A percentile compares a stretch with the other conserved stretches of the same genome.
phyloP scores from a whole-genome alignment of 2,113 vertebrate species.

The Tauraco erythrolophus region DNA sequence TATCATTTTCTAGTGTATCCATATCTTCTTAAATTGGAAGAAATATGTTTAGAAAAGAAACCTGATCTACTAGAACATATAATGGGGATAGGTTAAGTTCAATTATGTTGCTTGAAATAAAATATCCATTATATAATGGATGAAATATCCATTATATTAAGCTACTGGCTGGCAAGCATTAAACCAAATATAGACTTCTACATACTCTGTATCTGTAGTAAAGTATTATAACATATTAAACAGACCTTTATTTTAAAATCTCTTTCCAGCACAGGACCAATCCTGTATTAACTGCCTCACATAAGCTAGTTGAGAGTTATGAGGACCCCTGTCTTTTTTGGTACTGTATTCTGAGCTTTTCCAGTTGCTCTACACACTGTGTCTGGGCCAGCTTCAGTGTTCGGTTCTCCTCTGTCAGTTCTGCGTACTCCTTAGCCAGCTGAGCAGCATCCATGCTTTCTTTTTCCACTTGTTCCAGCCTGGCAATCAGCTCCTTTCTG shows the following conservation, averaged over 20 bases:
- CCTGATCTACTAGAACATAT: conserved; percentile 59
- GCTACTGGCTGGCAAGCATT: conserved; percentile 61
- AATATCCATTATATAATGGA: conserved; percentile 71
- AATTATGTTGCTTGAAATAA: conserved; percentile 72
- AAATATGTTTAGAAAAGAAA: conserved; percentile 73
- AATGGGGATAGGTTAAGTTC: conserved; percentile 63
- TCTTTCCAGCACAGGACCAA: conserved; percentile 31
- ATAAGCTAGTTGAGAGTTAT: conserved; percentile 74
- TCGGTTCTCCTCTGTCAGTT: conserved; percentile 91
- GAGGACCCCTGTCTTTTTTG: conserved; percentile 90
- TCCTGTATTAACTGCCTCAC: background rate
- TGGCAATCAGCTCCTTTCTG: conserved; percentile 91
- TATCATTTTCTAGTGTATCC: conserved; percentile 55
- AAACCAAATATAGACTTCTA: conserved; percentile 66
- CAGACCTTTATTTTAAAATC: conserved; percentile 53
- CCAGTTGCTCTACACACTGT: conserved; percentile 89
- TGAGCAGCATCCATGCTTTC: conserved; percentile 87
- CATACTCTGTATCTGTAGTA: conserved; percentile 57
- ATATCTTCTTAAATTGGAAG: conserved; percentile 66
- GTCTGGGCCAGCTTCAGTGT: conserved; percentile 88
- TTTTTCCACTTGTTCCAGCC: conserved; percentile 91
- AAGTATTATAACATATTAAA: conserved; percentile 58
- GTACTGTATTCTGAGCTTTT: conserved; percentile 87
- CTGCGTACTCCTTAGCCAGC: conserved; percentile 89
- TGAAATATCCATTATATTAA: conserved; percentile 73